Evolutionary conservation across 2,797 vertebrate species (phyloP).

Genomic region (Cygnus olor): DNA sequence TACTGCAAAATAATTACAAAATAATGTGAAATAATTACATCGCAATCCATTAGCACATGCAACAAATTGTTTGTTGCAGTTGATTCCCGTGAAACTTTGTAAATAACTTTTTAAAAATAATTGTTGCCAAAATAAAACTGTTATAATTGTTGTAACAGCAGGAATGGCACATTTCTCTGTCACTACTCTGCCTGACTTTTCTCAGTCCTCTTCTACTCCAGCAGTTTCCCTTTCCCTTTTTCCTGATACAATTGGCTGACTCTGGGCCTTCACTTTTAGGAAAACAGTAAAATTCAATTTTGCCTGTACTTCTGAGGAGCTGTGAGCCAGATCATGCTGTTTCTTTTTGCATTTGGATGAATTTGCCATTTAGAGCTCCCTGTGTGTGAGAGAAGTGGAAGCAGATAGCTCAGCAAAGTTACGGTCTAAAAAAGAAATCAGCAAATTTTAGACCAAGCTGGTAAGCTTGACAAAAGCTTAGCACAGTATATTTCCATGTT

Average conservation of each 20-base stretch:
- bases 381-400: slow-evolving; percentile 49
- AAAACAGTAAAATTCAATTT: slow-evolving; percentile 64
- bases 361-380: slow-evolving; percentile 62
- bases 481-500: slow-evolving; percentile 65
- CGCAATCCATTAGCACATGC: not conserved
- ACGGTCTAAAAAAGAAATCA: slow-evolving; percentile 67
- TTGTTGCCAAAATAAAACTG: not conserved
- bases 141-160: not conserved
- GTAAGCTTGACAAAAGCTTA: slow-evolving; percentile 59
- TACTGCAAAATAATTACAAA: not conserved
- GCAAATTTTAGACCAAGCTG: slow-evolving; percentile 72
- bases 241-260: not conserved
- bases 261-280: slow-evolving; percentile 15
- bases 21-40: not conserved
- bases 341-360: slow-evolving; percentile 69
- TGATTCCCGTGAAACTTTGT: not conserved
- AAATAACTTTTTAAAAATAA: slow-evolving; percentile 12
- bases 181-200: not conserved
- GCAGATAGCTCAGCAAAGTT: slow-evolving; percentile 65
- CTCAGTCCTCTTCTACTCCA: not conserved
- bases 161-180: not conserved
- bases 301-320: slow-evolving; percentile 39
- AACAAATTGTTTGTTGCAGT: not conserved
- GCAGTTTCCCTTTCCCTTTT: slow-evolving; percentile 2
- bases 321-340: slow-evolving; percentile 68